These are phyloP conservation scores for Fringilla coelebs DNA, from an alignment of 2,797 vertebrate species.

Conservation along the genomic window DNA sequence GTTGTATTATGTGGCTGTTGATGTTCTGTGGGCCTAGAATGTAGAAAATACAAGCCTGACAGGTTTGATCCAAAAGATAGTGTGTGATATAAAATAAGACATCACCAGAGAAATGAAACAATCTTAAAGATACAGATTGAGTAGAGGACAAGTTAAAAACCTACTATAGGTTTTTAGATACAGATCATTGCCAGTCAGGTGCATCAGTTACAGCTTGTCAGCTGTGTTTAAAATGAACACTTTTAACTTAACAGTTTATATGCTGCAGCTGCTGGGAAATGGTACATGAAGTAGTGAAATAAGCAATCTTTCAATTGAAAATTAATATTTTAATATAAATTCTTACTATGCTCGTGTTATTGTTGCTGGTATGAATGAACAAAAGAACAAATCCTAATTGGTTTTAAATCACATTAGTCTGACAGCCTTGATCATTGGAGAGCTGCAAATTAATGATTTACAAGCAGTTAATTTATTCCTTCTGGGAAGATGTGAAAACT, in stretches of 20 bases:
- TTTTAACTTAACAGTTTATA: not conserved
- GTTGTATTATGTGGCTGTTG: not conserved
- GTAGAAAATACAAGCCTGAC: not conserved
- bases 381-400: not conserved
- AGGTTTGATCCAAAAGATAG: not conserved
- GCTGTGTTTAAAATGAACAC: not conserved
- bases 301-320: not conserved
- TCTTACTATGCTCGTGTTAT: not conserved
- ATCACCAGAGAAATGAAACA: not conserved
- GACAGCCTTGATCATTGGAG: not conserved
- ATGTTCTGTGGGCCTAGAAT: not conserved
- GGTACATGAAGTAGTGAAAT: not conserved
- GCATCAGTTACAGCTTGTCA: not conserved
- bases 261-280: not conserved
- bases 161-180: not conserved
- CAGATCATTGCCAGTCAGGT: not conserved
- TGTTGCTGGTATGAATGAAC: not conserved
- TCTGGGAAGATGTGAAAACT: not conserved
- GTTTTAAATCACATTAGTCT: not conserved
- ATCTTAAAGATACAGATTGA: not conserved
- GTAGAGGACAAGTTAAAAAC: not conserved
- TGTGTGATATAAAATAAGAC: not conserved
- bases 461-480: not conserved
- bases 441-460: not conserved
- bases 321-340: not conserved